phyloP scores from a whole-genome alignment of 2,888 invertebrate species.

The Orthonevra nobilis region DNA sequence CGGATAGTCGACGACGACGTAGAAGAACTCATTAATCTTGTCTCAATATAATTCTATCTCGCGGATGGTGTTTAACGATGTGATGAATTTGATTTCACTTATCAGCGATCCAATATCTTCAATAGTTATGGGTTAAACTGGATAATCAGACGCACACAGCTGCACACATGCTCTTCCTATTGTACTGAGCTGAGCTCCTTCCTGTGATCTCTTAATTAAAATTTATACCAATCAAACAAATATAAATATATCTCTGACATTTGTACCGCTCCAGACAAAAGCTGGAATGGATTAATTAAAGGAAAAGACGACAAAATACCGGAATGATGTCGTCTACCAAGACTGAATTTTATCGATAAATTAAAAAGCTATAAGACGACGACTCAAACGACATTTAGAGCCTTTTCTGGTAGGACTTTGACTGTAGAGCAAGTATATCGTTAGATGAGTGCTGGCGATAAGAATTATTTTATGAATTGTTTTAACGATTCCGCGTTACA shows the following conservation, averaged over 20 bases:
- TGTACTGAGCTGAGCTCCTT: not conserved
- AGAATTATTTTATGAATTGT: slow-evolving; percentile 50
- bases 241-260: slow-evolving; percentile 50
- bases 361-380: slow-evolving; percentile 56
- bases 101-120: slow-evolving; percentile 46
- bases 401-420: not conserved
- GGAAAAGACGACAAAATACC: slow-evolving; percentile 18
- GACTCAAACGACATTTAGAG: slow-evolving; percentile 7
- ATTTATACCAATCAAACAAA: slow-evolving; percentile 61
- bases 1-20: too few relatives aligned
- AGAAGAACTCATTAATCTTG: slow-evolving; percentile 49
- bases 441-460: slow-evolving; percentile 41
- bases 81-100: slow-evolving; percentile 49
- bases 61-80: slow-evolving; percentile 57
- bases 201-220: slow-evolving; percentile 52
- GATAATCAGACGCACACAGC: slow-evolving; percentile 10
- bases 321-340: slow-evolving; percentile 12
- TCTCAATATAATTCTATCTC: slow-evolving; percentile 31
- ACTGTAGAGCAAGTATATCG: not conserved
- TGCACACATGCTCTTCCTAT: not conserved
- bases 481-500: slow-evolving; percentile 44
- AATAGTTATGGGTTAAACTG: slow-evolving; percentile 28
- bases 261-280: slow-evolving; percentile 4
- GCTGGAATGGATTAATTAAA: slow-evolving; percentile 43
- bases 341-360: slow-evolving; percentile 45